These are phyloP conservation scores for Amblyteles armatorius DNA, from an alignment of 2,888 invertebrate genomes.

Conservation along the genomic window DNA sequence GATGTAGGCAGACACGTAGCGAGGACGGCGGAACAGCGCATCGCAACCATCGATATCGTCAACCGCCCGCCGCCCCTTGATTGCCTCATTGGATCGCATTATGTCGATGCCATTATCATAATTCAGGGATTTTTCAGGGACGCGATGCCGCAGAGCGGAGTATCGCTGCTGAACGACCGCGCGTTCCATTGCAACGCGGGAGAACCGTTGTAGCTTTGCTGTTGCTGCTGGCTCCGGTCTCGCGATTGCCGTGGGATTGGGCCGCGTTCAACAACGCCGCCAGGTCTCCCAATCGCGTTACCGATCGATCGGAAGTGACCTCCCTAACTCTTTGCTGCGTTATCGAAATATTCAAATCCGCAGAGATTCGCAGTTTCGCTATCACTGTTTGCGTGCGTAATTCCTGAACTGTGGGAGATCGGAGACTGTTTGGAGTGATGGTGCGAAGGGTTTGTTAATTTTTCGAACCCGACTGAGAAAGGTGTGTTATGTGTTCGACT, in stretches of 20 bases:
- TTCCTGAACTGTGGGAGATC: neutral
- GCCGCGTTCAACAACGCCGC: constrained; percentile 16
- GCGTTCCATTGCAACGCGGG: constrained; percentile 48
- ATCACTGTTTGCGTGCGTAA: neutral
- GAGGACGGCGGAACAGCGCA: constrained; percentile 57
- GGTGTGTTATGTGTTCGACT: neutral
- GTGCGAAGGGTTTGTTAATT: neutral
- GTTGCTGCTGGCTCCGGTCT: constrained; percentile 54
- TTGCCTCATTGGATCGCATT: constrained; percentile 85
- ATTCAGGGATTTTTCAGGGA: constrained; percentile 83
- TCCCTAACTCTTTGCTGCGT: constrained; percentile 16
- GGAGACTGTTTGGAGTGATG: neutral
- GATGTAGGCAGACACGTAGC: constrained; percentile 38
- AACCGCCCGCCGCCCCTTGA: constrained; percentile 80
- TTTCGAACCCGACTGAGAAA: neutral
- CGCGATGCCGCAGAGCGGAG: constrained; percentile 73
- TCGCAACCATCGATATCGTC: constrained; percentile 78
- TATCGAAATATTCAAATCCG: constrained; percentile 40
- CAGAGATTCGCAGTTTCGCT: neutral
- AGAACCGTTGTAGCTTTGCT: constrained; percentile 54
- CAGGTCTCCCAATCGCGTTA: constrained; percentile 23
- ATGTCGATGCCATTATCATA: constrained; percentile 84
- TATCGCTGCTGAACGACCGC: constrained; percentile 60
- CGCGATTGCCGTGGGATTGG: constrained; percentile 44
- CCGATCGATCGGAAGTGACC: constrained; percentile 40